Evolutionary conservation across 2,888 invertebrate species (phyloP), one percentile per base, ranked within the genome.

Genomic region (Flexamia atlantica): DNA sequence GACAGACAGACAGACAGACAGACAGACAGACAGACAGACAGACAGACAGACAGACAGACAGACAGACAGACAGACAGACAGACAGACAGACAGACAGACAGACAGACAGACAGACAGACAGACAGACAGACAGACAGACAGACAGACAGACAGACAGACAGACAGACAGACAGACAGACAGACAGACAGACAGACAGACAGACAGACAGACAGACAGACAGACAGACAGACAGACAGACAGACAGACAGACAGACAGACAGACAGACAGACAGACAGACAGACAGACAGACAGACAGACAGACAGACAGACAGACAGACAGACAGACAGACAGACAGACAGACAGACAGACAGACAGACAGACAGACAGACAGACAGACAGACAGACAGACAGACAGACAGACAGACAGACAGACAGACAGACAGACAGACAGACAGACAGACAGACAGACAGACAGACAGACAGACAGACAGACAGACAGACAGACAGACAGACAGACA

Each of bases 281-380:
- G 57, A 57, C 57, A 57, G 17, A 57, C 57, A 10, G 57, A 57
- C 57, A 23, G 57, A 57, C 57, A 10, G 57, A 57, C 57, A 23
- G 57, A 57, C 57, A 7, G 57, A 57, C 57, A 20, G 57, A 57
- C 57, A 7, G 57, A 57, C n/a, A 20, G 57, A 17, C n/a, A 7
- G 57, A 10, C 57, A 20, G 57, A 57, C 57, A 10, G 7, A 57
- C 40, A 40, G 40, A 12, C 40, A 40, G n/a, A n/a, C n/a, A n/a
- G n/a, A n/a, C n/a, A n/a, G n/a, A n/a, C n/a, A n/a, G 50, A 50
- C 50, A 50, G 50, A 50, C 50, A 50, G 50, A 50, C 50, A 50
- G 50, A 50, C 50, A 50, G n/a, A n/a, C n/a, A n/a, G n/a, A n/a
- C n/a, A n/a, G n/a, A n/a, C n/a, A n/a, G n/a, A n/a, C n/a, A n/a